These are phyloP conservation scores for Choreutis nemorana DNA, from an alignment of 2,888 invertebrate genomes.

Conservation along the genomic window DNA sequence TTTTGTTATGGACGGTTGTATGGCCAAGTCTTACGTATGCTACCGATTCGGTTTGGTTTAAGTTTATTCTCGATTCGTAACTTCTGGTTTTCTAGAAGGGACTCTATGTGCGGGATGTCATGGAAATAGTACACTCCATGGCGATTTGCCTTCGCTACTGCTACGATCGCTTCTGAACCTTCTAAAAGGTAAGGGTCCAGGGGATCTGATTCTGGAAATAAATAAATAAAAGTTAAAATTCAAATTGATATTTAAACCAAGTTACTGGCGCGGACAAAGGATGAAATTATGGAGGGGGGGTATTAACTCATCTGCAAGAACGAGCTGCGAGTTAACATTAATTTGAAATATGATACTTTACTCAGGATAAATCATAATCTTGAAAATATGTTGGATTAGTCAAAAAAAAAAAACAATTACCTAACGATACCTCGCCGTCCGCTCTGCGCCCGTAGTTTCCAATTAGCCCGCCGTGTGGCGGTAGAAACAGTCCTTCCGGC, in stretches of 20 bases:
- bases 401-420: constrained; percentile 13
- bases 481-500: constrained; percentile 64
- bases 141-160: constrained; percentile 58
- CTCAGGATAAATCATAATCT: too few species aligned
- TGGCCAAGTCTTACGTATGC: constrained; percentile 68
- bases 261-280: neutral
- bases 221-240: neutral
- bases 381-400: too few species aligned
- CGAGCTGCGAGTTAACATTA: too few species aligned
- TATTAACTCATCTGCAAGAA: too few species aligned
- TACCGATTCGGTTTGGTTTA: constrained; percentile 66
- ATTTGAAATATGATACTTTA: too few species aligned
- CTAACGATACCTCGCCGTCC: constrained; percentile 34
- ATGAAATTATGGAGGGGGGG: too few species aligned
- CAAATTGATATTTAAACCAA: neutral
- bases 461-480: constrained; percentile 39
- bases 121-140: constrained; percentile 69
- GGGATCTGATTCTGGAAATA: constrained; percentile 21
- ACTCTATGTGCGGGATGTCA: constrained; percentile 70
- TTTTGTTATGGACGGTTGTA: constrained; percentile 50
- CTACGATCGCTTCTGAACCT: constrained; percentile 65
- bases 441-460: constrained; percentile 31
- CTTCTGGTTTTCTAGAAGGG: constrained; percentile 68
- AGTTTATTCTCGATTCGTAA: constrained; percentile 66
- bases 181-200: constrained; percentile 68